phyloP scores from a whole-genome alignment of 2,797 vertebrate genomes.

The Lepilemur ruficaudatus region DNA sequence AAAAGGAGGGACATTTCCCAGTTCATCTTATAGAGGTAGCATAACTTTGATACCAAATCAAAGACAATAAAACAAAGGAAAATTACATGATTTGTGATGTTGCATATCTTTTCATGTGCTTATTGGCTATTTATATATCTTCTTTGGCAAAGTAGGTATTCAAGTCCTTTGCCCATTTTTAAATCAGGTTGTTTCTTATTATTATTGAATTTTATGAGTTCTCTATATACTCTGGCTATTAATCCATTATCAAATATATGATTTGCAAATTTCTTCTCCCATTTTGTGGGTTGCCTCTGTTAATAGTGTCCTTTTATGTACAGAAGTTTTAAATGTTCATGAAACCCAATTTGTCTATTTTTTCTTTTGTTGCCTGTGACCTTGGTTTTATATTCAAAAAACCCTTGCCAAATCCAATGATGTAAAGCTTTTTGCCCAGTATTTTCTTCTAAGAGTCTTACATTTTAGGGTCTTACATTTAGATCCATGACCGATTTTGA shows the following conservation, averaged over 20 bases:
- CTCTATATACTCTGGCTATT: neutral
- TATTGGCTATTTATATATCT: too few relatives aligned
- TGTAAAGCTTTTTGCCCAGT: neutral
- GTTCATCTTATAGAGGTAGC: neutral
- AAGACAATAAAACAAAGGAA: too few relatives aligned
- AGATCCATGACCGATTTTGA: neutral
- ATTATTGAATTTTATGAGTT: neutral
- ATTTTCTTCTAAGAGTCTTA: neutral
- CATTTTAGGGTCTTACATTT: neutral
- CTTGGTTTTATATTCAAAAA: neutral
- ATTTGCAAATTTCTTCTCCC: neutral
- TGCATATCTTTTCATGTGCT: too few relatives aligned
- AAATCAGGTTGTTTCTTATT: too few relatives aligned
- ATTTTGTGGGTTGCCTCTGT: neutral
- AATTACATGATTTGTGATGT: too few relatives aligned
- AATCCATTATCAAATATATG: neutral
- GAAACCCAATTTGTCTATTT: neutral
- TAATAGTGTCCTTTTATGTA: too few relatives aligned
- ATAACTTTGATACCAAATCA: neutral
- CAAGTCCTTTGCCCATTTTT: too few relatives aligned
- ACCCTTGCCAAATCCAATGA: neutral
- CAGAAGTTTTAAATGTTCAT: neutral
- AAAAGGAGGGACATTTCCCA: neutral
- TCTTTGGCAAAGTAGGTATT: too few relatives aligned
- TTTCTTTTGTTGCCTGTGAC: neutral